Conservation (phyloP, 1,140 invertebrate species). For the Mizuhopecten yessoensis region DNA sequence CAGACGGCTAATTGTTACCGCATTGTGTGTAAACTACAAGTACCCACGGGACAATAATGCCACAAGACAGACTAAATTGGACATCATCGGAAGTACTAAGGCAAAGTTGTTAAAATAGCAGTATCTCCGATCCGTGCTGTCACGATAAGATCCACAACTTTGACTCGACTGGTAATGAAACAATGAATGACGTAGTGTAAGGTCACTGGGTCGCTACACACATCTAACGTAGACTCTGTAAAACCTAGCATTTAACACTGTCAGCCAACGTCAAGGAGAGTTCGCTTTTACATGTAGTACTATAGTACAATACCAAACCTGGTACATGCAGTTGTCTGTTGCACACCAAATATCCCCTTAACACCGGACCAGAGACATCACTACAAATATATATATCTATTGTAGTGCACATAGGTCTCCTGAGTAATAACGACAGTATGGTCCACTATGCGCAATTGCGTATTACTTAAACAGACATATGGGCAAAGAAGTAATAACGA, state of each 20-base stretch:
- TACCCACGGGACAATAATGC: too few relatives aligned
- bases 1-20: not conserved
- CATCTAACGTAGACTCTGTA: too few relatives aligned
- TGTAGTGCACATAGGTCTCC: too few relatives aligned
- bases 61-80: not conserved
- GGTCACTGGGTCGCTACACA: not conserved
- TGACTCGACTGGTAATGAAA: not conserved
- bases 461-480: too few relatives aligned
- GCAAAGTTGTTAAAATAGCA: conserved; percentile 3
- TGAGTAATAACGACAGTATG: too few relatives aligned
- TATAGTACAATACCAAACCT: not conserved
- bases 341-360: not conserved
- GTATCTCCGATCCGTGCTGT: not conserved
- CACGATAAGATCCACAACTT: not conserved
- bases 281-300: not conserved
- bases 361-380: too few relatives aligned
- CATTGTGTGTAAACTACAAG: not conserved
- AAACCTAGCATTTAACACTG: too few relatives aligned
- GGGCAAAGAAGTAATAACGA: too few relatives aligned
- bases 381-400: too few relatives aligned
- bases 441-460: too few relatives aligned
- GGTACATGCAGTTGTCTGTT: too few relatives aligned
- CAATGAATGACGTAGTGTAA: not conserved
- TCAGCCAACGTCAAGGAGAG: not conserved
- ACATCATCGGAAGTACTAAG: not conserved